Percentiles rank a stretch among this genome's conserved stretches.
Evolutionary conservation across 2,113 vertebrate species (phyloP).

Genomic region (Nerophis lumbriciformis): DNA sequence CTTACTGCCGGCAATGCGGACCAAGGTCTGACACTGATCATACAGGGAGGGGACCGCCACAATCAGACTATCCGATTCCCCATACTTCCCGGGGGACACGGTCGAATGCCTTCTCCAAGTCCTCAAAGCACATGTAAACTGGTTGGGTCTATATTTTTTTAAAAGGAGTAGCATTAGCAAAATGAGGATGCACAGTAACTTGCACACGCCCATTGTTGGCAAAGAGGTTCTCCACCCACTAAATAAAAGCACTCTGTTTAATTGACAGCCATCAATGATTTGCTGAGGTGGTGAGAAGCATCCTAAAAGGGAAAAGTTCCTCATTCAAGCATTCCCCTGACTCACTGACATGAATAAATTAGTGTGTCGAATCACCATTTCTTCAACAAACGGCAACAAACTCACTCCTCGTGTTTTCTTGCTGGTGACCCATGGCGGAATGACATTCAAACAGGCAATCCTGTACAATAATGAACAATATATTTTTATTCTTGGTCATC

Average conservation of each 20-base stretch:
- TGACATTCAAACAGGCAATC: constrained; percentile 4
- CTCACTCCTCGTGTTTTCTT: constrained; percentile 13
- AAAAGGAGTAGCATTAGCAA: constrained; percentile 31
- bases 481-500: too few relatives aligned
- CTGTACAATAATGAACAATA: too few relatives aligned
- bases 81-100: too few relatives aligned
- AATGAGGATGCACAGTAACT: constrained; percentile 17
- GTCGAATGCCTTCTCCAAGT: too few relatives aligned
- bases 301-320: constrained; percentile 24
- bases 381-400: constrained; percentile 34
- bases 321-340: constrained; percentile 18
- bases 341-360: constrained; percentile 18
- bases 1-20: too few relatives aligned
- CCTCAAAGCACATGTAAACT: too few relatives aligned
- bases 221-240: constrained; percentile 4
- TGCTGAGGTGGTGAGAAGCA: constrained; percentile 43
- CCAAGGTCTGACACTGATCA: too few relatives aligned
- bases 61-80: too few relatives aligned
- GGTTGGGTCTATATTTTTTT: background rate
- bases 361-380: constrained; percentile 38
- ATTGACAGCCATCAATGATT: constrained; percentile 59
- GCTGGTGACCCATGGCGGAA: constrained; percentile 14
- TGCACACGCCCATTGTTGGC: constrained; percentile 2
- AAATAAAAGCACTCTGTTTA: constrained; percentile 58
- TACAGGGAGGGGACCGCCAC: too few relatives aligned